Evolutionary conservation across 2,888 invertebrate species (phyloP).

Genomic region (Trissolcus brochymenae): DNA sequence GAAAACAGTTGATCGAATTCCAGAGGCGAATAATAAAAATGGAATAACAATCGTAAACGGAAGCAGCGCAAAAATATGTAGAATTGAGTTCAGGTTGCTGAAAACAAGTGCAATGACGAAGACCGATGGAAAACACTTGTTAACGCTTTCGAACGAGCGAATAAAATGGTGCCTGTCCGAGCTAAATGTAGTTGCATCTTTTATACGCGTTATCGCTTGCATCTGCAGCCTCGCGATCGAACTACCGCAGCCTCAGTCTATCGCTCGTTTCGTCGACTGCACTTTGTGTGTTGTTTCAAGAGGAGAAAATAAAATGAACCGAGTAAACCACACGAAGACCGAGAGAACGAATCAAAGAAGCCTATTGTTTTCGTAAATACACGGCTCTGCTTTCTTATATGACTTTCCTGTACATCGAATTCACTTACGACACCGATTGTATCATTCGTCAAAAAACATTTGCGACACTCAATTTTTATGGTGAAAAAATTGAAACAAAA

Average conservation of each 20-base stretch:
- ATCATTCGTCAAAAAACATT: too few relatives aligned
- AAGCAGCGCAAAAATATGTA: conserved; percentile 37
- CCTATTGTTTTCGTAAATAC: conserved; percentile 55
- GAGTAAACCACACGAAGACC: conserved; percentile 30
- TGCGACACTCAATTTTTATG: too few relatives aligned
- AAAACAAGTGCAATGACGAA: conserved; percentile 57
- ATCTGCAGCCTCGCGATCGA: conserved; percentile 63
- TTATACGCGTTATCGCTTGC: conserved; percentile 72
- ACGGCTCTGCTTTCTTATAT: conserved; percentile 28
- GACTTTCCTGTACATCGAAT: conserved; percentile 45
- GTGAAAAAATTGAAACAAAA: too few relatives aligned
- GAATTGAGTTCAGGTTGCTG: conserved; percentile 37
- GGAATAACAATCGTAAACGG: conserved; percentile 18
- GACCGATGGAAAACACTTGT: conserved; percentile 74
- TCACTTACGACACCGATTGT: conserved; percentile 19
- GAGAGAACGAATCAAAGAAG: conserved; percentile 57
- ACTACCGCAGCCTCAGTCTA: conserved; percentile 55
- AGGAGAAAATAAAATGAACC: conserved; percentile 48
- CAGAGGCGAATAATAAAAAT: too few relatives aligned
- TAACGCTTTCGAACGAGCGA: conserved; percentile 67
- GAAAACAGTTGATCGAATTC: too few relatives aligned
- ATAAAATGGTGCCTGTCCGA: conserved; percentile 73
- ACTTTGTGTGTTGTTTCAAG: conserved; percentile 58
- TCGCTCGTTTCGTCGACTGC: conserved; percentile 56
- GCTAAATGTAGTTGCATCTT: conserved; percentile 73